These are phyloP conservation scores for Cygnus buccinator DNA, from an alignment of 2,113 vertebrate species.

Conservation along the genomic window DNA sequence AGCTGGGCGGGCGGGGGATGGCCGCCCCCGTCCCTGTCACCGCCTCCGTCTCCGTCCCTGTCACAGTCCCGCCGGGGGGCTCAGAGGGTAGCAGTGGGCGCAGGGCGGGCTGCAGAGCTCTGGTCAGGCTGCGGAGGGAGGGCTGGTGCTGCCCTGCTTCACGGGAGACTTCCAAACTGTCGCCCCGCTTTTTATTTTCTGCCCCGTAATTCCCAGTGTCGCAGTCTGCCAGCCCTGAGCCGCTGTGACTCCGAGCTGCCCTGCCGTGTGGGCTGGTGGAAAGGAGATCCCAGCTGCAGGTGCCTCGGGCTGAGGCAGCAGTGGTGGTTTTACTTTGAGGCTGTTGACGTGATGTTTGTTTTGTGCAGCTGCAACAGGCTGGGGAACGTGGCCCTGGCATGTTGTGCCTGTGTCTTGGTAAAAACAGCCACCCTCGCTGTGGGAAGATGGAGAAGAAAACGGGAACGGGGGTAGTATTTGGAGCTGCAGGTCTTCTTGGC, in stretches of 20 bases:
- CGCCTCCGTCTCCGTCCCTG: too few species aligned
- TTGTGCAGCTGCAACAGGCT: background rate
- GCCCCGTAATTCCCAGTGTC: background rate
- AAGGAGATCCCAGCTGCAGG: background rate
- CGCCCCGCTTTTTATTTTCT: background rate
- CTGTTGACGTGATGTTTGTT: background rate
- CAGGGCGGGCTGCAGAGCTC: too few species aligned
- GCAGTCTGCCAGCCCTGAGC: conserved; percentile 20
- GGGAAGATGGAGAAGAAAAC: background rate
- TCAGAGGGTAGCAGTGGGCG: too few species aligned
- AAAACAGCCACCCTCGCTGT: background rate
- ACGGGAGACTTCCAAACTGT: background rate
- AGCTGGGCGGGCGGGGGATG: background rate
- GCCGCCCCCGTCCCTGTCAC: too few species aligned
- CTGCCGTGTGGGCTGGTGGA: background rate
- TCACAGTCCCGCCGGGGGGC: too few species aligned
- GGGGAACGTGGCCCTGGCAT: background rate
- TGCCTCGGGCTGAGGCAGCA: background rate
- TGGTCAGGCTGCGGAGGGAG: too few species aligned
- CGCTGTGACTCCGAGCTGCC: background rate
- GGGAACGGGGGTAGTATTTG: background rate
- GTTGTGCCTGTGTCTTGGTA: fast-evolving
- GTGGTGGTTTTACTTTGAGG: fast-evolving
- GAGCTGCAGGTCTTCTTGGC: background rate
- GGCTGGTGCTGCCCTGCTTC: background rate